These are phyloP conservation scores for Gavia stellata DNA, from an alignment of 2,113 vertebrate species.

Conservation along the genomic window DNA sequence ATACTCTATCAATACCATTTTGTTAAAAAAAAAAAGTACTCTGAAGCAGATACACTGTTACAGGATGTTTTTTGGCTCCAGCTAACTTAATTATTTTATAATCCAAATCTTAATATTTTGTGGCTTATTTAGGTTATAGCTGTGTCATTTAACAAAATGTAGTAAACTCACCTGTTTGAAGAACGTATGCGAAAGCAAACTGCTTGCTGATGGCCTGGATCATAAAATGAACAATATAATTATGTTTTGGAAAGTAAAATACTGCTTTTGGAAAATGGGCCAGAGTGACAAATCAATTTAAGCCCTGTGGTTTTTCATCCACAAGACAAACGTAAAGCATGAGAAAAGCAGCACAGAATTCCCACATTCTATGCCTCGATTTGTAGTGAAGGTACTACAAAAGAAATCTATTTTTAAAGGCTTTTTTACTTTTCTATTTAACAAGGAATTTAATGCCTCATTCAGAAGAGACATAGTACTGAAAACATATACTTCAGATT, in stretches of 20 bases:
- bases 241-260: conserved; percentile 15
- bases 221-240: conserved; percentile 53
- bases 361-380: neutral
- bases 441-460: neutral
- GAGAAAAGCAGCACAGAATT: neutral
- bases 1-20: neutral
- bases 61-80: neutral
- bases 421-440: neutral
- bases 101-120: neutral
- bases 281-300: neutral
- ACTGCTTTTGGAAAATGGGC: neutral
- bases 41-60: neutral
- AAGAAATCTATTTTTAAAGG: neutral
- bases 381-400: neutral
- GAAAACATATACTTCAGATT: neutral
- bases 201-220: conserved; percentile 87
- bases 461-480: neutral
- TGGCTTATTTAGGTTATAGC: neutral
- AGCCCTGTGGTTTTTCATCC: neutral
- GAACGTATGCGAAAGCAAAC: conserved; percentile 88
- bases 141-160: neutral
- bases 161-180: conserved; percentile 86
- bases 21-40: neutral
- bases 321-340: neutral
- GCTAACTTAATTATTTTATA: neutral